Evolutionary conservation across 2,888 invertebrate genomes (phyloP), one percentile per base, ranked within the genome.

Genomic region (Fragum whitleyi): DNA sequence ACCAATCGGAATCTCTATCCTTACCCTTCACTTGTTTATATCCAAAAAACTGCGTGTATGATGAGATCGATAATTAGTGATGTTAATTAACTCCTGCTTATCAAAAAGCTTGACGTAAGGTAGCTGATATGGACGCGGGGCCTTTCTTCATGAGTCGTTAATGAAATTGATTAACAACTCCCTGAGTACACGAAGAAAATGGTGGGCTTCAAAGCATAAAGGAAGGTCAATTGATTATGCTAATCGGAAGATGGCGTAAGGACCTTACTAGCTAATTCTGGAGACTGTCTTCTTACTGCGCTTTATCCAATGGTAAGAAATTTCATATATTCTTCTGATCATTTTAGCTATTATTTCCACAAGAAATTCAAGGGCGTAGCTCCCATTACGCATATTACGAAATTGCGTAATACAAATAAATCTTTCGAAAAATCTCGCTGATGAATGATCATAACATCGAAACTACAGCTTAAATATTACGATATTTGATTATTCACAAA

Each of bases 1-100:
- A n/a, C 23, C 57, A 57, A 26, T 57, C 57, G 57, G 57, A 11
- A 19, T 21, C 57, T 57, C 57, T 57, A 57, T 57, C n/a, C 2
- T 26, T 7, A 23, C 57, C 57, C 57, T 26, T 19, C 23, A 19
- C 9, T 3, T 3, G 2, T 26, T 3, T 26, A 7, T 57, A 57
- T 57, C 57, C 57, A 23, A 57, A 57, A 57, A 23, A 57, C 11
- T 57, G 57, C 57, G 57, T 3, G 2, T 23, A 14, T 11, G 3
- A 26, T 26, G 47, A 47, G 26, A 57, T 57, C 57, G 57, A 57
- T 57, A 57, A 57, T 57, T 57, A 57, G 26, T 26, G 26, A 57
- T 57, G 57, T 57, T 57, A 57, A 57, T 57, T 57, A 57, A 47
- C 47, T 47, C n/a, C 47, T n/a, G 5, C n/a, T 47, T 47, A 47